A percentile compares a stretch with the other conserved stretches of the same genome.
These are phyloP conservation scores for Sarcophaga caerulescens DNA, from an alignment of 2,888 invertebrate genomes.

Conservation along the genomic window DNA sequence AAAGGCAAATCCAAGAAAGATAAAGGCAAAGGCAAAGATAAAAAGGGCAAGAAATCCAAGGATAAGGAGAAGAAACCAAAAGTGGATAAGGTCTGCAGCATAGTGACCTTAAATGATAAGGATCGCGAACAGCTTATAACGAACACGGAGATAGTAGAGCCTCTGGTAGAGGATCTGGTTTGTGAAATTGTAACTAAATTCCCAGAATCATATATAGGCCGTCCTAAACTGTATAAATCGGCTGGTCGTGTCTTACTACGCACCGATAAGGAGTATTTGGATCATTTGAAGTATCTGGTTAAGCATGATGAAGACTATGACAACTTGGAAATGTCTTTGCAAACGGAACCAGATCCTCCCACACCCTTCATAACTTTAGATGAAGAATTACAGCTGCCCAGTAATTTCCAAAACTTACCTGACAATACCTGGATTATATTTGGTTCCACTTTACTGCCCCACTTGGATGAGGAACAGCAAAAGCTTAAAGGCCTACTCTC, in stretches of 20 bases:
- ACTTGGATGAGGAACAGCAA: constrained; percentile 74
- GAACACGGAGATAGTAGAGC: constrained; percentile 73
- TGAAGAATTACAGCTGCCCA: constrained; percentile 83
- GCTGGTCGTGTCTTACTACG: constrained; percentile 76
- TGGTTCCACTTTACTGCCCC: constrained; percentile 81
- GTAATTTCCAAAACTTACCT: constrained; percentile 84
- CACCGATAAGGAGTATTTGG: constrained; percentile 76
- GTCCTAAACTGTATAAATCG: constrained; percentile 71
- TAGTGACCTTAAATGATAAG: constrained; percentile 75
- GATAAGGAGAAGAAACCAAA: constrained; percentile 57
- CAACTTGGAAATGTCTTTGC: constrained; percentile 81
- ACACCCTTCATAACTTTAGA: constrained; percentile 77
- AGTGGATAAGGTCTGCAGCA: constrained; percentile 73
- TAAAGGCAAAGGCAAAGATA: constrained; percentile 9
- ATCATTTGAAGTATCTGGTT: constrained; percentile 73
- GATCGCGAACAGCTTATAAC: constrained; percentile 73
- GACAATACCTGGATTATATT: constrained; percentile 84
- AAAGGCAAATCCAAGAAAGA: neutral
- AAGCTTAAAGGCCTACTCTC: constrained; percentile 75
- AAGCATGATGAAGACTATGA: constrained; percentile 76
- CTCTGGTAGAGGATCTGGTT: constrained; percentile 72
- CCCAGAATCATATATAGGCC: constrained; percentile 67
- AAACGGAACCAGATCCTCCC: constrained; percentile 79
- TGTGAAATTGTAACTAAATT: constrained; percentile 71
- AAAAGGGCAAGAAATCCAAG: constrained; percentile 47